These are phyloP conservation scores for Ahaetulla prasina DNA, from an alignment of 2,113 vertebrate genomes.

Conservation along the genomic window DNA sequence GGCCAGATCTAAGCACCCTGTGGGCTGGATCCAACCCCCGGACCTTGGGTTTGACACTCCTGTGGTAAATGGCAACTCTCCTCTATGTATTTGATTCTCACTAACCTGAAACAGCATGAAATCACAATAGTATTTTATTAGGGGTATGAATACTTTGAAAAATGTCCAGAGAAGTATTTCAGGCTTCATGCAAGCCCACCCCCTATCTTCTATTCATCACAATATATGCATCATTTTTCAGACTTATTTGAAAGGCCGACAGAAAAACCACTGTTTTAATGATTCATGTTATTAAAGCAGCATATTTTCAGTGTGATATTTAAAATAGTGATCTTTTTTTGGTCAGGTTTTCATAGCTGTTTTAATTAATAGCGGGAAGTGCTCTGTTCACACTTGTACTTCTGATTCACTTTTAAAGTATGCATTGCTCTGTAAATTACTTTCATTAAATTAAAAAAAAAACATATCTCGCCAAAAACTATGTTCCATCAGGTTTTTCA, in stretches of 20 bases:
- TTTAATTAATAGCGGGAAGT: not conserved
- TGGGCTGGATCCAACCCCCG: too few species aligned
- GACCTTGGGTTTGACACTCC: too few species aligned
- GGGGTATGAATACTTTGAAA: not conserved
- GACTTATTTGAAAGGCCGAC: not conserved
- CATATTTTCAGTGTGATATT: not conserved
- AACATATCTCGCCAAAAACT: not conserved
- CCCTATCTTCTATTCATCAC: not conserved
- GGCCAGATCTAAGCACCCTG: too few species aligned
- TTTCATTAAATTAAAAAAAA: not conserved
- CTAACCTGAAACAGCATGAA: not conserved
- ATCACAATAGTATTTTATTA: not conserved
- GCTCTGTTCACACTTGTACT: not conserved
- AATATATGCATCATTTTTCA: not conserved
- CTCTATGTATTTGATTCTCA: not conserved
- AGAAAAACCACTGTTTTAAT: not conserved
- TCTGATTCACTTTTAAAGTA: not conserved
- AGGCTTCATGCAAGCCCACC: not conserved
- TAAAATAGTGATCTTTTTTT: not conserved
- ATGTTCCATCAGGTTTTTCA: not conserved
- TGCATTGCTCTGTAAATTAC: not conserved
- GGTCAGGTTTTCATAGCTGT: not conserved
- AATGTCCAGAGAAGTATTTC: not conserved
- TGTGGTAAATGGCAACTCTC: not conserved
- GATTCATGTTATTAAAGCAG: not conserved